A percentile compares a stretch with the other conserved stretches of the same genome.
phyloP scores from a whole-genome alignment of 2,888 invertebrate species.

The Neocrepidodera transversa region DNA sequence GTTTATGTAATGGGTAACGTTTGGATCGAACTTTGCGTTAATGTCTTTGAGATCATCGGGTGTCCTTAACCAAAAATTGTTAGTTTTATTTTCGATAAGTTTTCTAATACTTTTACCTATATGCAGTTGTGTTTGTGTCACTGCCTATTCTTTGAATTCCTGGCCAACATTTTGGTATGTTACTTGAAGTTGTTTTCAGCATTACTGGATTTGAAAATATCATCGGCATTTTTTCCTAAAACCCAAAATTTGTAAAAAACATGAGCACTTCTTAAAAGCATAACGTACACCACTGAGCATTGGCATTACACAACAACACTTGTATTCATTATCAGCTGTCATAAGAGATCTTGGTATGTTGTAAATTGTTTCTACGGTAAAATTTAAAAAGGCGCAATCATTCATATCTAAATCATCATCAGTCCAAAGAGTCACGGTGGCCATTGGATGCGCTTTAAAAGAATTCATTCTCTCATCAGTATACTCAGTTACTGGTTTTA shows the following conservation, averaged over 20 bases:
- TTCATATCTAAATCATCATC: conserved; percentile 40
- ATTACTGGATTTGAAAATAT: conserved; percentile 45
- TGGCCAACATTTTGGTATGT: conserved; percentile 47
- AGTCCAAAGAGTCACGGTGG: conserved; percentile 46
- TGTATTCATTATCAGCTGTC: conserved; percentile 50
- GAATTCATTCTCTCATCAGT: conserved; percentile 49
- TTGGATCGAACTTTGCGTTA: conserved; percentile 45
- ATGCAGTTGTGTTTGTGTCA: conserved; percentile 48
- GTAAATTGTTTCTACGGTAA: conserved; percentile 56
- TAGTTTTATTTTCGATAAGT: background rate
- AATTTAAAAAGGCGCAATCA: conserved; percentile 46
- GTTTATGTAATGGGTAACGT: conserved; percentile 42
- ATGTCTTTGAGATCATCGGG: conserved; percentile 41
- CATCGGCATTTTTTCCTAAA: conserved; percentile 40
- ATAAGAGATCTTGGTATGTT: conserved; percentile 49
- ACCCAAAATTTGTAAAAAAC: background rate
- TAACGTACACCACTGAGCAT: conserved; percentile 36
- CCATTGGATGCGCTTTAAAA: conserved; percentile 49
- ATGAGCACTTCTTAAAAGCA: background rate
- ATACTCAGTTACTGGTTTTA: conserved; percentile 44
- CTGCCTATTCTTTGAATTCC: conserved; percentile 42
- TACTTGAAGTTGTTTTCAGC: background rate
- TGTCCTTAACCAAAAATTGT: conserved; percentile 18
- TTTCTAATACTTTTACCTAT: conserved; percentile 31
- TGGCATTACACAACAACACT: conserved; percentile 47